A percentile compares a stretch with the other conserved stretches of the same genome.
Conservation (phyloP, 2,113 vertebrate species). For the Montifringilla adamsi region DNA sequence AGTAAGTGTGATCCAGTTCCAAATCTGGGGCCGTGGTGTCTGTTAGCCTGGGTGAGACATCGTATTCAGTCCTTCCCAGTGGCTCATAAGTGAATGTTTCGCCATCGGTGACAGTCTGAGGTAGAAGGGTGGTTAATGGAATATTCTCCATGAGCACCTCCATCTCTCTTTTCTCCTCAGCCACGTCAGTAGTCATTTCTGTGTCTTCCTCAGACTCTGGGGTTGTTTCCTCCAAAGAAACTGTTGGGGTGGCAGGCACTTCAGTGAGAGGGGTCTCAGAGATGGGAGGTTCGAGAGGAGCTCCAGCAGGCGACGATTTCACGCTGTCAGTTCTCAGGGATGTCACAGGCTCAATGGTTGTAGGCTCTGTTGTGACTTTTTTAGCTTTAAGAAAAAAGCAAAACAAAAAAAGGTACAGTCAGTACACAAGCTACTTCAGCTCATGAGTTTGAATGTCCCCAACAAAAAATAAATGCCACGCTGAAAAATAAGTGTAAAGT, state of each 20-base stretch:
- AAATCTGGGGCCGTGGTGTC: conserved; percentile 21
- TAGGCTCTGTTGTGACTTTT: conserved; percentile 71
- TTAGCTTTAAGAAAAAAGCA: conserved; percentile 70
- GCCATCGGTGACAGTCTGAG: conserved; percentile 48
- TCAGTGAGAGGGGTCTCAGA: conserved; percentile 28
- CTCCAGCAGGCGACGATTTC: conserved; percentile 18
- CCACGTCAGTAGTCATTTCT: conserved; percentile 8
- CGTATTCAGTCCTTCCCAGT: conserved; percentile 39
- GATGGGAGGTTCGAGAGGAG: conserved; percentile 19
- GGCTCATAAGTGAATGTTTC: conserved; percentile 3
- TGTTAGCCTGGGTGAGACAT: background rate
- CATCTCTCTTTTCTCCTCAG: conserved; percentile 51
- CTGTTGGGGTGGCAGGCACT: conserved; percentile 35
- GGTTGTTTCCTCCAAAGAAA: conserved; percentile 49
- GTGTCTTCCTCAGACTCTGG: conserved; percentile 38
- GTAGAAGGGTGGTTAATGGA: conserved; percentile 52
- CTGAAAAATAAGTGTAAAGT: background rate
- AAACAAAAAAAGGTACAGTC: background rate
- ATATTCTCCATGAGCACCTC: conserved; percentile 41
- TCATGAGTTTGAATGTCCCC: background rate
- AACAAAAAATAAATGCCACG: background rate
- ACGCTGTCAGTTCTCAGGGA: conserved; percentile 64
- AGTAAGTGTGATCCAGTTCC: conserved; percentile 54
- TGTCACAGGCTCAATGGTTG: conserved; percentile 67
- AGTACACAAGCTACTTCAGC: background rate